These are phyloP conservation scores for Gila robusta DNA, from an alignment of 2,797 vertebrate genomes.

Conservation along the genomic window DNA sequence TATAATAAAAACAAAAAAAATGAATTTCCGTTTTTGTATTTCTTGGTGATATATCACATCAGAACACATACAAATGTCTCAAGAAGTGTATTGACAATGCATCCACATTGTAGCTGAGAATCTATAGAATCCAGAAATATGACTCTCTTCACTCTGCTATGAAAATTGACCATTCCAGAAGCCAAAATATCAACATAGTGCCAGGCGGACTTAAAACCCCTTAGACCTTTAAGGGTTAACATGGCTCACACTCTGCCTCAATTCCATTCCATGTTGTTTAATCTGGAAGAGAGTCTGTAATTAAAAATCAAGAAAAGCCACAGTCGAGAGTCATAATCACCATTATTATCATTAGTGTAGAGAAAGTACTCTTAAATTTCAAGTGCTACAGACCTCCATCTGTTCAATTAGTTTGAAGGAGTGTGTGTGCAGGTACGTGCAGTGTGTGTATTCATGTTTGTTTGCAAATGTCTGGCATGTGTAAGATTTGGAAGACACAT, in stretches of 20 bases:
- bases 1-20: too few species aligned
- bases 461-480: conserved; percentile 22
- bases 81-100: too few species aligned
- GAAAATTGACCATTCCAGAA: too few species aligned
- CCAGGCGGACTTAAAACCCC: too few species aligned
- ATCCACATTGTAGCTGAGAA: too few species aligned
- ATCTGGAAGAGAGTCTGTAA: conserved; percentile 67
- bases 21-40: too few species aligned
- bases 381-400: conserved; percentile 64
- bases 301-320: conserved; percentile 72
- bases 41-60: too few species aligned
- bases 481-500: not conserved
- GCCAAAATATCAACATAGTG: too few species aligned
- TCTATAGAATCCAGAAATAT: too few species aligned
- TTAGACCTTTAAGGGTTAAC: not conserved
- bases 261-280: conserved; percentile 43
- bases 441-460: conserved; percentile 2
- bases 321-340: conserved; percentile 70
- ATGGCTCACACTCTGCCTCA: not conserved
- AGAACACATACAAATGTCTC: too few species aligned
- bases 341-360: conserved; percentile 72
- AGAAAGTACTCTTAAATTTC: conserved; percentile 68
- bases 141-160: too few species aligned
- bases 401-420: conserved; percentile 60
- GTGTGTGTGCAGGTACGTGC: conserved; percentile 6